A percentile compares a stretch with the other conserved stretches of the same genome.
phyloP scores from a whole-genome alignment of 2,113 vertebrate genomes.

The Gnathonemus longibarbis region DNA sequence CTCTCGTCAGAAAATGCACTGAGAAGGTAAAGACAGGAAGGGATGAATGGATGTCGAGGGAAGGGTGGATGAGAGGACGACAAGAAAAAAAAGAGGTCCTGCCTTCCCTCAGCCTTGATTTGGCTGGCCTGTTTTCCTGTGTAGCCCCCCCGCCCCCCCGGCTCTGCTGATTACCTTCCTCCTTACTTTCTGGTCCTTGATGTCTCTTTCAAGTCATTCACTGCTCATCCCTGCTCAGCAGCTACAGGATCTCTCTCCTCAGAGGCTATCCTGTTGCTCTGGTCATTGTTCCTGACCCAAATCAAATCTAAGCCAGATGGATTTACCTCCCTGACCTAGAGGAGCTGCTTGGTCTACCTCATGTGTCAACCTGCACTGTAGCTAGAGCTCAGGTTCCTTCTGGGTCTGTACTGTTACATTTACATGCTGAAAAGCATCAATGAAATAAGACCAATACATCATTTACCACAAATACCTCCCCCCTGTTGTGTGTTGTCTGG shows the following conservation, averaged over 20 bases:
- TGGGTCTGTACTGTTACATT: neutral
- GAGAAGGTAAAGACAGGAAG: slow-evolving; percentile 71
- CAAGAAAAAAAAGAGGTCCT: neutral
- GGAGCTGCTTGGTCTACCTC: neutral
- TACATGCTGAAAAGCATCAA: neutral
- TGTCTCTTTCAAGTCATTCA: neutral
- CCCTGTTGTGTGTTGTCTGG: neutral
- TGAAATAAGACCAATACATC: neutral
- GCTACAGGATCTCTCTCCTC: neutral
- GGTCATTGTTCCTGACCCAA: neutral
- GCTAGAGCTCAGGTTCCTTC: neutral
- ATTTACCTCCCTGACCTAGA: neutral
- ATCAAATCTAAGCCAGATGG: neutral
- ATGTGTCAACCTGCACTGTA: neutral
- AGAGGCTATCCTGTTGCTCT: neutral
- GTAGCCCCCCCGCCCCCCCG: no score
- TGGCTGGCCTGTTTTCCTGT: neutral
- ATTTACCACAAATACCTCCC: neutral
- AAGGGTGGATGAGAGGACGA: neutral
- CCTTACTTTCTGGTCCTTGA: neutral
- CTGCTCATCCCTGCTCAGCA: neutral
- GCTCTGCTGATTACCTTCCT: neutral
- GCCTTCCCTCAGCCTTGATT: neutral
- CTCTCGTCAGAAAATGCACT: slow-evolving; percentile 85
- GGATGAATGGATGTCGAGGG: neutral